Conservation (phyloP, 2,113 vertebrate genomes). For the Calyptomena viridis region DNA sequence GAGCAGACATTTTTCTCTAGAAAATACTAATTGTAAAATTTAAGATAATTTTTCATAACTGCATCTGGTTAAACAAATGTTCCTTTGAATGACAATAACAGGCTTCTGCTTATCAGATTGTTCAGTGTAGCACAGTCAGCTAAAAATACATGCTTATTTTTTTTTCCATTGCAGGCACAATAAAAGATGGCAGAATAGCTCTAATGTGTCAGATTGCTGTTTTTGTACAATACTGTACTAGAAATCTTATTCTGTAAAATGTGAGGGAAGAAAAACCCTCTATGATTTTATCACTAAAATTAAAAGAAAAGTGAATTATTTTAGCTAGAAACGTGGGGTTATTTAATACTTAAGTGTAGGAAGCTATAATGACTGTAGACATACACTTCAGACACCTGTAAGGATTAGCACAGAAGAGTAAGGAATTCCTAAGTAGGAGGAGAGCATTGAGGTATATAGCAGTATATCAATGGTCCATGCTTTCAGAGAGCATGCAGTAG, state of each 20-base stretch:
- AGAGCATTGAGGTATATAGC: not conserved
- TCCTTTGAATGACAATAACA: constrained; percentile 25
- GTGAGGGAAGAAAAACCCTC: not conserved
- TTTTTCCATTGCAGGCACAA: not conserved
- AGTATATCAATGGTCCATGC: accelerated
- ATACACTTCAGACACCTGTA: not conserved
- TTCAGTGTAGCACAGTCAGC: not conserved
- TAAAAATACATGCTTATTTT: constrained; percentile 1
- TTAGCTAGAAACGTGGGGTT: not conserved
- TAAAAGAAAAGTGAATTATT: not conserved
- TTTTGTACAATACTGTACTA: not conserved
- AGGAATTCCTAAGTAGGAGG: not conserved
- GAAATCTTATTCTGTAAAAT: not conserved
- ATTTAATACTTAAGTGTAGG: constrained; percentile 5
- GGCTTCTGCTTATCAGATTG: constrained; percentile 4
- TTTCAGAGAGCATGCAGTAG: not conserved
- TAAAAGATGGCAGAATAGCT: constrained; percentile 5
- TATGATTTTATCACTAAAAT: not conserved
- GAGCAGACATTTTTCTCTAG: not conserved
- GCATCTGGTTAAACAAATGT: constrained; percentile 27
- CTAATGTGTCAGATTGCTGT: not conserved
- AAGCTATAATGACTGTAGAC: not conserved
- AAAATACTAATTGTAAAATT: constrained; percentile 5
- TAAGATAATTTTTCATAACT: not conserved
- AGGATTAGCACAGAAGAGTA: not conserved